Base-by-base conservation (phyloP, 2,888 invertebrate species). In the Nomada ferruginata region DNA sequence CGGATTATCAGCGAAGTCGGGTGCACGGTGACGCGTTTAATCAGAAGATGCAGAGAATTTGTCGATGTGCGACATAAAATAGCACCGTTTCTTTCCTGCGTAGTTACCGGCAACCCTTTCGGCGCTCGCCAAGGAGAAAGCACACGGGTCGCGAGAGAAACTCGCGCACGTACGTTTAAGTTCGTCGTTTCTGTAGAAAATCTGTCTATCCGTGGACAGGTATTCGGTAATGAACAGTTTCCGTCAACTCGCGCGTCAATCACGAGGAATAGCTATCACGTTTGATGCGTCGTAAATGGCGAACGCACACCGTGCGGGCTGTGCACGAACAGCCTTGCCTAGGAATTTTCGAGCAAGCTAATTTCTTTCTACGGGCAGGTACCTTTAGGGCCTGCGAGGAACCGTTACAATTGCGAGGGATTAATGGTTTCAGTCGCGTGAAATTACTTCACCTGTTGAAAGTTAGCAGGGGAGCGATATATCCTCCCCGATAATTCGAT, bases 121-220 rank as follows among this genome's bases (percentile, higher is more conserved):
- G 78, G 77, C 72, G 81, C 72, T 78, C 78, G 66, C 81, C 72
- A 60, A 73, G 66, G 77, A 76, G 80, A 77, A 80, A 80, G 80
- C 79, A 29, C 29, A 59, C 26, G 52, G 36, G 20, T 18, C 10
- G 3, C 63, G 42, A 47, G 77, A 75, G 79, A 69, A 79, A 79
- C 79, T 66, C 66, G 42, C 23, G 55, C 42, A 50, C n/a, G 68
- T 36, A 15, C 68, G 23, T 13, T 52, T 57, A 20, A 50, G 13
- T 9, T 26, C 60, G 55, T 61, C 59, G 73, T 66, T 73, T 65
- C 50, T 57, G 55, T 55, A 42, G 79, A 71, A 66, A 76, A 77
- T 71, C 44, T n/a, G 20, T 23, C 53, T 36, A 53, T 26, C 53
- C 29, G 59, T 66, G 52, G 66, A 65, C 36, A 53, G 52, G 63